Evolutionary conservation across 2,888 invertebrate genomes (phyloP), one percentile per base, ranked within the genome.

Genomic region (Dendrolimus houi): DNA sequence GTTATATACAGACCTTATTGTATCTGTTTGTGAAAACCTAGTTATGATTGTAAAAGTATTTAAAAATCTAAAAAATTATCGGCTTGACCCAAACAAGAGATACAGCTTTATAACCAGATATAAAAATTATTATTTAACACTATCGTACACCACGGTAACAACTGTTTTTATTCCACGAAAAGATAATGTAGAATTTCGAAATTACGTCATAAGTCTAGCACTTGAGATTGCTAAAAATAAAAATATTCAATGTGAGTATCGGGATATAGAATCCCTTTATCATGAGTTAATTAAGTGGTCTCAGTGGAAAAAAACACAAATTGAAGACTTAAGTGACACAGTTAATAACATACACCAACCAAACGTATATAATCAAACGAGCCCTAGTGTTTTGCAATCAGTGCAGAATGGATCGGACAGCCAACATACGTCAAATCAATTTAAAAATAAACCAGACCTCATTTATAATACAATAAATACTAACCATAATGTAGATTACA

Each of bases 91-190:
- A 58, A 9, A 55, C 54, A 13, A 17, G 2, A 61, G 63, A 53
- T 59, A 59, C 47, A 56, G 60, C 55, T 47, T 62, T 14, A 76
- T 61, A 61, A 17, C 52, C 3, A 41, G 57, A 17, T 56, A 64
- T 2, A 79, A 74, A 64, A 13, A 53, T 2, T 63, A 72, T 57
- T 70, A 67, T 57, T 82, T 72, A 59, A 64, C 70, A 56, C 56
- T 72, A n/a, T 74, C 78, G 0, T 80, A 70, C 58, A 60, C 59
- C 29, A 62, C 69, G 2, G 62, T 75, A 41, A 56, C 64, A 29
- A 62, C 65, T 54, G 57, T 79, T 52, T 65, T 83, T 57, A 54
- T 83, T 58, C 72, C 74, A 2, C 70, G 68, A 62, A 69, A 74
- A 61, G 64, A 69, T n/a, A 72, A 76, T 57, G 10, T 53, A 29